These are phyloP conservation scores for Polydesmus complanatus DNA, from an alignment of 2,888 invertebrate genomes.

Conservation along the genomic window DNA sequence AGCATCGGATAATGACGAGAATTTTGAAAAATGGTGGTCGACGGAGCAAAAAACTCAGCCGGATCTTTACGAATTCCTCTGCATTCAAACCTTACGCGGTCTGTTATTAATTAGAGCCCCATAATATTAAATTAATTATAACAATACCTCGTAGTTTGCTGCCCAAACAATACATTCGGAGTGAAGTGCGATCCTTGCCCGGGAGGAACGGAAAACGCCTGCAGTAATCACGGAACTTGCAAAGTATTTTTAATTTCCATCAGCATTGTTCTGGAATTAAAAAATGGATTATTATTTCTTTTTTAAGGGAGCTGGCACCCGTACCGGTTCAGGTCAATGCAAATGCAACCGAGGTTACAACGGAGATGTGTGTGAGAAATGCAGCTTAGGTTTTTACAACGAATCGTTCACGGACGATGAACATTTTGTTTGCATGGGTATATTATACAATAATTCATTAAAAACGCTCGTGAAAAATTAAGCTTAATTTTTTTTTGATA, in stretches of 20 bases:
- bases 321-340: conserved; percentile 86
- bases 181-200: conserved; percentile 63
- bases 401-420: conserved; percentile 54
- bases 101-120: too few species aligned
- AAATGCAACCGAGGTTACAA: conserved; percentile 67
- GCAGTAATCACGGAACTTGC: conserved; percentile 69
- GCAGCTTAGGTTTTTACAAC: conserved; percentile 55
- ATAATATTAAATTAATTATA: conserved; percentile 9
- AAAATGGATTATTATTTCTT: background rate
- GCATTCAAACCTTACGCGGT: conserved; percentile 53
- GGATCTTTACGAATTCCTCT: conserved; percentile 59
- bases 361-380: conserved; percentile 63
- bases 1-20: conserved; percentile 65
- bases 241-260: conserved; percentile 33
- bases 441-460: background rate
- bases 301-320: conserved; percentile 63
- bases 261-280: background rate
- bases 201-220: conserved; percentile 57
- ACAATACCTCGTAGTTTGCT: conserved; percentile 46
- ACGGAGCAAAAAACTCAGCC: conserved; percentile 44
- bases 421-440: conserved; percentile 41
- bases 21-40: conserved; percentile 81
- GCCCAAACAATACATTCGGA: conserved; percentile 71
- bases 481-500: background rate
- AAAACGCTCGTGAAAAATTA: background rate